phyloP scores from a whole-genome alignment of 2,888 invertebrate genomes.

The Habroteleia sp. region DNA sequence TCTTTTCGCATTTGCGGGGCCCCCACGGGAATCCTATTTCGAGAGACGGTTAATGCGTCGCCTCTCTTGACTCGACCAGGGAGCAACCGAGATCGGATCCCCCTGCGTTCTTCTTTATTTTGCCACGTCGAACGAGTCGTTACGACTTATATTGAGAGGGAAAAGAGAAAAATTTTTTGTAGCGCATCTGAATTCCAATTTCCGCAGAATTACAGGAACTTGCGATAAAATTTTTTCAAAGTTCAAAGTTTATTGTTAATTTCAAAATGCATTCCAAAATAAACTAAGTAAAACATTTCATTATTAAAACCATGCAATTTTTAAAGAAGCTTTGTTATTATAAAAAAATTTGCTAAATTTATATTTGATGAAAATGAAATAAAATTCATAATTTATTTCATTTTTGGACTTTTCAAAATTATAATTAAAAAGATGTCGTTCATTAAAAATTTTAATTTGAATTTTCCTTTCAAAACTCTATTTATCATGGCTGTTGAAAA shows the following conservation, averaged over 20 bases:
- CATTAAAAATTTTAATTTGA: too few species aligned
- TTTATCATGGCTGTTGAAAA: constrained; percentile 2
- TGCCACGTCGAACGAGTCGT: constrained; percentile 10
- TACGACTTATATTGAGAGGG: constrained; percentile 9
- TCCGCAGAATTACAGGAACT: constrained; percentile 25
- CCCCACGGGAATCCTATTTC: constrained; percentile 50
- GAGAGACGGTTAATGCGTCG: constrained; percentile 37
- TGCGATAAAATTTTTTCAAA: too few species aligned
- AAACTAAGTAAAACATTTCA: too few species aligned
- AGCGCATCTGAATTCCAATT: constrained; percentile 44
- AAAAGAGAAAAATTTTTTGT: constrained; percentile 19
- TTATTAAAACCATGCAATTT: too few species aligned
- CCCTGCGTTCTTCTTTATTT: constrained; percentile 12
- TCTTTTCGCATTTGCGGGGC: constrained; percentile 29
- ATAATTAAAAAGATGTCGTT: too few species aligned
- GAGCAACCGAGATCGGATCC: constrained; percentile 25
- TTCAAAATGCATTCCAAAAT: too few species aligned
- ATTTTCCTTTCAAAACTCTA: not conserved
- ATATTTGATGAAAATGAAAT: too few species aligned
- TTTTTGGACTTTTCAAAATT: too few species aligned
- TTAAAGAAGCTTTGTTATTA: too few species aligned
- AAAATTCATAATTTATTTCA: too few species aligned
- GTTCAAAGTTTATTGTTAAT: too few species aligned
- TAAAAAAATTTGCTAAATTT: too few species aligned
- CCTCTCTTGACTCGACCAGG: not conserved